These are phyloP conservation scores for Dicerorhinus sumatrensis DNA, from an alignment of 2,113 vertebrate genomes.

Conservation along the genomic window DNA sequence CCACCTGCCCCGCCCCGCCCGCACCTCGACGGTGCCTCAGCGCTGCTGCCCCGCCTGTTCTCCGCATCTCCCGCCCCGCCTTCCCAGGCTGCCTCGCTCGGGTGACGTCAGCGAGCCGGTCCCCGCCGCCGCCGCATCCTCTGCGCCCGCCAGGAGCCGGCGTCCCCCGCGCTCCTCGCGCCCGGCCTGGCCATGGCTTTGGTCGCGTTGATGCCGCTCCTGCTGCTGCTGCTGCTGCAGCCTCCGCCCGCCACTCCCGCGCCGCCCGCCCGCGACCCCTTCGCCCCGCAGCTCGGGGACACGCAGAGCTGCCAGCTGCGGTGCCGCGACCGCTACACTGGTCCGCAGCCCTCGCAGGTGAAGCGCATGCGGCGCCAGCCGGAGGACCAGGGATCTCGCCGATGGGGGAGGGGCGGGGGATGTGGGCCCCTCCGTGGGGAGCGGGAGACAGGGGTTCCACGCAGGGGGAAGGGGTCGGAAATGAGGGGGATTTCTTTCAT, in stretches of 20 bases:
- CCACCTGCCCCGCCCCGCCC: conserved; percentile 40
- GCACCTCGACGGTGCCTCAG: background rate
- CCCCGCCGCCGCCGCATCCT: conserved; percentile 59
- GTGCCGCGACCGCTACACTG: conserved; percentile 80
- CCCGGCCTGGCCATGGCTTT: conserved; percentile 66
- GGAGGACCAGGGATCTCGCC: background rate
- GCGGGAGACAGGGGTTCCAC: background rate
- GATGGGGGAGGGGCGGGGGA: background rate
- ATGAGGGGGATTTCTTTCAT: background rate
- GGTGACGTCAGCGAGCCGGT: conserved; percentile 80
- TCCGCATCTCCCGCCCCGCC: conserved; percentile 51
- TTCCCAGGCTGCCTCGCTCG: conserved; percentile 81
- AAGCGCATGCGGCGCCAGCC: background rate
- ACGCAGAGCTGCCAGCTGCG: conserved; percentile 93
- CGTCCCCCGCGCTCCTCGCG: background rate
- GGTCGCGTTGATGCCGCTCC: background rate
- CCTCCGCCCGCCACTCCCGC: conserved; percentile 65
- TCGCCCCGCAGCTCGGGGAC: conserved; percentile 92
- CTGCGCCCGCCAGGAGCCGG: background rate
- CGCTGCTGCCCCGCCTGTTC: background rate
- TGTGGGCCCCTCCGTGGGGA: background rate
- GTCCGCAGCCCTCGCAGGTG: conserved; percentile 64
- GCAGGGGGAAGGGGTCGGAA: background rate
- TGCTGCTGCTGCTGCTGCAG: conserved; percentile 59
- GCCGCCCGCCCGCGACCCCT: conserved; percentile 86